Evolutionary conservation across 2,888 invertebrate species (phyloP), one percentile per base, ranked within the genome.

Genomic region (Gortyna flavago): DNA sequence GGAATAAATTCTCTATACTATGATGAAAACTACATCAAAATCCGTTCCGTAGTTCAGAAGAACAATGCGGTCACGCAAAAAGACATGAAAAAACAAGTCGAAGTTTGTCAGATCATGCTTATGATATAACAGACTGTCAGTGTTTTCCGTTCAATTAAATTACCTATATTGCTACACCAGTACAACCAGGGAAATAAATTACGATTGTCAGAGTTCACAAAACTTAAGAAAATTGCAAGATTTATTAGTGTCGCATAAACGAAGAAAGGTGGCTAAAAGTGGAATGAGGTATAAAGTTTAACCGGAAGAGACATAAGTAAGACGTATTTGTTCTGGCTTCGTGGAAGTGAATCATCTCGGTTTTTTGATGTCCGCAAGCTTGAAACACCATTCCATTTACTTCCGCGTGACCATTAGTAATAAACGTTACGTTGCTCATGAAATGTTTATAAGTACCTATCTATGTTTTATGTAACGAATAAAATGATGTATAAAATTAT

Each of bases 381-480:
- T 18, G n/a, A 62, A 21, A 79, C 54, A 71, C 51, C 13, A 44
- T 78, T 57, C 18, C n/a, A n/a, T 44, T 71, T 44, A 51, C 68
- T 71, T 29, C n/a, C n/a, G 18, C 61, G n/a, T 25, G 3, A 29
- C 29, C 48, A 68, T 69, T 11, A 4, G n/a, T 48, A 75, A 48
- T 29, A 18, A 35, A 74, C 8, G 18, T 5, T 51, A 69, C n/a
- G 13, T n/a, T n/a, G 13, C 21, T 72, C 44, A 48, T 66, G 5
- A 35, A n/a, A 72, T 6, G 0, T 69, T 18, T 38, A n/a, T n/a
- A 69, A 11, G 18, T 11, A 32, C 18, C 5, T 16, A 32, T 25
- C 8, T 16, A 0, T 25, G n/a, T 29, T 29, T 59, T 16, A 29
- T 16, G 6, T 29, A 29, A 29, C 16, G 16, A 29, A 59, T 29